Evolutionary conservation across 2,888 invertebrate species (phyloP).

Genomic region (Lithophane socia): DNA sequence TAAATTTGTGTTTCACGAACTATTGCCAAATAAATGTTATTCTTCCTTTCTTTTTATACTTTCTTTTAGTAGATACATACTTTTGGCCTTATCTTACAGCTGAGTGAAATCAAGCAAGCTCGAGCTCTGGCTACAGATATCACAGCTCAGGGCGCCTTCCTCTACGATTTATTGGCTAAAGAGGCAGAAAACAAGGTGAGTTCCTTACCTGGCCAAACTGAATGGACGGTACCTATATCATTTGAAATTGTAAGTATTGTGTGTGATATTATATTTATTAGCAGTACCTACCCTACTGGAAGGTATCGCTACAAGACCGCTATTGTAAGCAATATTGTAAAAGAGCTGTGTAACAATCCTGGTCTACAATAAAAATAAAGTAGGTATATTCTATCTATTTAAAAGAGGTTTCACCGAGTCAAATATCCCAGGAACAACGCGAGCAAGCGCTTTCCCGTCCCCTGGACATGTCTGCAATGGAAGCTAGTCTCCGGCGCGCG

Average conservation of each 20-base stretch:
- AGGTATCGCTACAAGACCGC: not conserved
- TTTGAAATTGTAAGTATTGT: not conserved
- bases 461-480: conserved; percentile 95
- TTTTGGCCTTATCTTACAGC: too few relatives aligned
- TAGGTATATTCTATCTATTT: not conserved
- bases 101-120: conserved; percentile 95
- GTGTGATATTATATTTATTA: not conserved
- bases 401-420: not conserved
- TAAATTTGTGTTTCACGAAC: too few relatives aligned
- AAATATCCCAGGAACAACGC: conserved; percentile 90
- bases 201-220: not conserved
- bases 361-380: not conserved
- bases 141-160: conserved; percentile 96
- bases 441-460: conserved; percentile 95
- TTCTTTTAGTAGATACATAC: too few relatives aligned
- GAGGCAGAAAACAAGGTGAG: conserved; percentile 95
- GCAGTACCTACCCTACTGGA: not conserved
- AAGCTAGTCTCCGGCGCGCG: conserved; percentile 94
- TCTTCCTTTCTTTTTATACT: too few relatives aligned
- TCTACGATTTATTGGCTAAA: conserved; percentile 97
- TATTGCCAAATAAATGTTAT: too few relatives aligned
- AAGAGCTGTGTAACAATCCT: not conserved
- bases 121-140: conserved; percentile 97
- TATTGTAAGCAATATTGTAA: too few relatives aligned
- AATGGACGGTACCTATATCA: too few relatives aligned